Conservation (phyloP, 1,140 invertebrate genomes). For the Papilio polytes region DNA sequence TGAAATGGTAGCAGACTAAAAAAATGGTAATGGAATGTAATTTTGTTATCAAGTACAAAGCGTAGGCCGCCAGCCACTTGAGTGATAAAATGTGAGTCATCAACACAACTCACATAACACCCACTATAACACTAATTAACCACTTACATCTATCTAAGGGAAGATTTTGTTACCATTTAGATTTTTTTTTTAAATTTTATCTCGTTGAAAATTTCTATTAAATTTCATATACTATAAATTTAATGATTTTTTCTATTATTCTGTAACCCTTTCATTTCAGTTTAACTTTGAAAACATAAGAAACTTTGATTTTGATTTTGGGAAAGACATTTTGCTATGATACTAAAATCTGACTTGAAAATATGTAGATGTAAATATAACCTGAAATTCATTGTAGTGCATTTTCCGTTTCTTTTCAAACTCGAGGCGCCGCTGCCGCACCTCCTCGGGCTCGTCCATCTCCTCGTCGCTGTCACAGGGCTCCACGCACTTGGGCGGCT, state of each 20-base stretch:
- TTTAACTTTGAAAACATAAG: too few species aligned
- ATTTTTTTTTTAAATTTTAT: neutral
- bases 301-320: too few species aligned
- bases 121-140: neutral
- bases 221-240: too few species aligned
- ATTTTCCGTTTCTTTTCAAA: constrained; percentile 97
- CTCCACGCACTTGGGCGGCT: constrained; percentile 73
- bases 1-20: neutral
- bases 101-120: neutral
- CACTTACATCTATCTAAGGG: neutral
- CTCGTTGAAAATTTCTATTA: too few species aligned
- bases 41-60: constrained; percentile 23
- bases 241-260: too few species aligned
- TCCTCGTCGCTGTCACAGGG: constrained; percentile 85
- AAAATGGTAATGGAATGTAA: neutral
- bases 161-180: neutral
- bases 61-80: constrained; percentile 8
- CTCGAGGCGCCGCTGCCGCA: constrained; percentile 87
- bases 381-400: constrained; percentile 98
- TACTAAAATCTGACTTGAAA: neutral
- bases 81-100: constrained; percentile 10
- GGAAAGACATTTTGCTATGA: neutral
- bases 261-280: too few species aligned
- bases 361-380: constrained; percentile 43
- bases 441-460: constrained; percentile 86